Base-by-base conservation (phyloP, 2,797 vertebrate species). In the Poeciliopsis infans region DNA sequence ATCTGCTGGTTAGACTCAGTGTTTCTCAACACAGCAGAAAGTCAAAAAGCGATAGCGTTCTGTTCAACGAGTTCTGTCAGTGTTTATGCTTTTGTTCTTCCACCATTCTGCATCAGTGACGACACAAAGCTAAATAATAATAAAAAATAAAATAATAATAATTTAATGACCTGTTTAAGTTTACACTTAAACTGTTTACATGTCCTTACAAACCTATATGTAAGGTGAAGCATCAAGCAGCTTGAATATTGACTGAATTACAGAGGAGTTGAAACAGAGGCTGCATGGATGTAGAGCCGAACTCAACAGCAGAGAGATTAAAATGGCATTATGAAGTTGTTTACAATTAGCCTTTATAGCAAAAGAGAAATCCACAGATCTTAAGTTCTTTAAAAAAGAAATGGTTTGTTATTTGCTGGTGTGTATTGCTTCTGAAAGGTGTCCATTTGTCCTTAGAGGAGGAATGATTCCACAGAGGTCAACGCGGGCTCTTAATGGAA, bases 361-460 rank as follows among this genome's bases (percentile, higher is more conserved):
- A 57, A 57, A 57, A 57, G 11, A 57, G n/a, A 57, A 57, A 57
- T 57, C 55, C 25, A 59, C n/a, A 28, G 55, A 59, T 31, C n/a
- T 28, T 20, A 4, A 11, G 53, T 5, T 57, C n/a, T 57, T 57
- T 5, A 12, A 57, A n/a, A 55, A 55, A 53, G 23, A 55, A 55
- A 55, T 55, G 8, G 11, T 11, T 12, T 1, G 53, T 55, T n/a
- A 55, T 28, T 55, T 55, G 53, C 25, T n/a, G n/a, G 53, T 0
- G n/a, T 28, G n/a, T 69, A 68, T 78, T 70, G 69, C 41, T 77
- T 71, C 45, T 88, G 83, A 84, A 88, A 87, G 83, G 80, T 86
- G 81, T 78, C 81, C 73, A 66, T 83, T 89, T 82, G 76, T 80
- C 92, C 93, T 92, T 89, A 92, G 61, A 64, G 81, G 77, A 91